phyloP scores from a whole-genome alignment of 1,140 invertebrate genomes.

The Drosophila pectinifera region DNA sequence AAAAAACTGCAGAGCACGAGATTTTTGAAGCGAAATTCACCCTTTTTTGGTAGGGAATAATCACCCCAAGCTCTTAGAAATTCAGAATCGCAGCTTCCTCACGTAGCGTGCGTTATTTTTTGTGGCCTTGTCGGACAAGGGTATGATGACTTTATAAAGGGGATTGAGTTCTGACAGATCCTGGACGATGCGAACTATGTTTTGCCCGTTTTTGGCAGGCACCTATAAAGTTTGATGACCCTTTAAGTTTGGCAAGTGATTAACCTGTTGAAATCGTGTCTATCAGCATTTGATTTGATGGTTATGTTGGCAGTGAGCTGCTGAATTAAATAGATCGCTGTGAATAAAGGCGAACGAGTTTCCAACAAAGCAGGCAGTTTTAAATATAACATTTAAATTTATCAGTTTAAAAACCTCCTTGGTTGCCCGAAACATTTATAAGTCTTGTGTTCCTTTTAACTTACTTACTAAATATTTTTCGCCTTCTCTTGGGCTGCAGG shows the following conservation, averaged over 20 bases:
- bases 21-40: constrained; percentile 8
- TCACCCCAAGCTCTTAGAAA: constrained; percentile 27
- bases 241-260: background rate
- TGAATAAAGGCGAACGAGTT: background rate
- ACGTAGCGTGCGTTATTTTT: constrained; percentile 43
- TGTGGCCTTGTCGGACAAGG: constrained; percentile 32
- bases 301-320: background rate
- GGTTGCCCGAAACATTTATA: background rate
- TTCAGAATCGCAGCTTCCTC: constrained; percentile 33
- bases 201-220: background rate
- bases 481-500: background rate
- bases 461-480: background rate
- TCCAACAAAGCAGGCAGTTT: too few species aligned
- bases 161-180: constrained; percentile 31
- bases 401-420: too few species aligned
- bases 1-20: constrained; percentile 4
- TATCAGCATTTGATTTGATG: background rate
- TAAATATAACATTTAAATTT: too few species aligned
- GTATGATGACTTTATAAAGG: constrained; percentile 48
- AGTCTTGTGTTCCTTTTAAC: background rate
- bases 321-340: background rate
- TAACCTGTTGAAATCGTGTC: constrained; percentile 1
- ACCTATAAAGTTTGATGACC: constrained; percentile 12
- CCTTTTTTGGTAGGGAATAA: constrained; percentile 11
- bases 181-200: constrained; percentile 7